These are phyloP conservation scores for Paramuricea clavata DNA, from an alignment of 92 coral and sea anemone species.

Conservation along the genomic window DNA sequence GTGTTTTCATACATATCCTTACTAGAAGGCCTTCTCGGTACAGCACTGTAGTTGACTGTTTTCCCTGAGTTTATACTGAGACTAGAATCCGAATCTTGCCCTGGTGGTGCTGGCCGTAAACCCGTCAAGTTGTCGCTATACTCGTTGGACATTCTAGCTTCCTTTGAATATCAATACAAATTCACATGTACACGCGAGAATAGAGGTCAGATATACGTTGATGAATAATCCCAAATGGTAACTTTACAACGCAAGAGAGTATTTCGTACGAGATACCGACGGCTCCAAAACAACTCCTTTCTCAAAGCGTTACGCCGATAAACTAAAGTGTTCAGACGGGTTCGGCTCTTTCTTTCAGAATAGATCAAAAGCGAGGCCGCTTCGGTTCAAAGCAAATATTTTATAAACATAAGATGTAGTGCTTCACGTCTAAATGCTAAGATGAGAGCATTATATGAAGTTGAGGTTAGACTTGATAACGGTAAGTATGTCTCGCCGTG, in stretches of 20 bases:
- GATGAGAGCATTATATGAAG: constrained; percentile 29
- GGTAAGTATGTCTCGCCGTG: not conserved
- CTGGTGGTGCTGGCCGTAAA: constrained; percentile 95
- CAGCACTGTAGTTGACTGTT: constrained; percentile 62
- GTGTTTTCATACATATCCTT: constrained; percentile 60
- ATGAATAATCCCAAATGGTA: no score
- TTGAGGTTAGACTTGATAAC: not conserved
- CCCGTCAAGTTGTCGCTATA: constrained; percentile 66
- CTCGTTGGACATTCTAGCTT: not conserved
- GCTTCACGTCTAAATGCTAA: constrained; percentile 30
- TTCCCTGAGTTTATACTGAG: constrained; percentile 53
- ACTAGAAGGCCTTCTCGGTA: constrained; percentile 83
- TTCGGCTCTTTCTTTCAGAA: constrained; percentile 75
- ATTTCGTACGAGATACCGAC: constrained; percentile 82
- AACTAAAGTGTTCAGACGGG: constrained; percentile 21
- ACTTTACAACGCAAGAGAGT: constrained; percentile 51
- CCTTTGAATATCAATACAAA: not conserved
- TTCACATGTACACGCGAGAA: constrained; percentile 28
- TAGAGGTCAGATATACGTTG: not conserved
- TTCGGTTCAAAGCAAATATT: constrained; percentile 98
- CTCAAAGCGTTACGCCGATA: constrained; percentile 71
- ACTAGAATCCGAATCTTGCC: constrained; percentile 88
- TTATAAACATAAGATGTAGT: constrained; percentile 94
- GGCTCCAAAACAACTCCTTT: constrained; percentile 69
- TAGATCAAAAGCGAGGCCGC: constrained; percentile 97